Conservation (phyloP, 2,797 vertebrate genomes). For the Melanotaenia maccullochi region DNA sequence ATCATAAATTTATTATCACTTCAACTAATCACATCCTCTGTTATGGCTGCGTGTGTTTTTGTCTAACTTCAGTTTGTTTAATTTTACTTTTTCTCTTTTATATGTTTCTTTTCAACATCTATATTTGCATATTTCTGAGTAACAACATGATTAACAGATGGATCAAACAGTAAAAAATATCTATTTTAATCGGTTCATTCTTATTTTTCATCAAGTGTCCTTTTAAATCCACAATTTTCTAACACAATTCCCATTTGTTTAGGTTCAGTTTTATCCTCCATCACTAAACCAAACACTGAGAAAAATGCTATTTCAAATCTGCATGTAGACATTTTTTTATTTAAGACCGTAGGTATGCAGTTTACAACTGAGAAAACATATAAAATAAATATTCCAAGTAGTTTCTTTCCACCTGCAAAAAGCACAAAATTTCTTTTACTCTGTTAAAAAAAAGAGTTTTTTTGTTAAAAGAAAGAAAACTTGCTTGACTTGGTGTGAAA, state of each 20-base stretch:
- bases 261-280: conserved; percentile 10
- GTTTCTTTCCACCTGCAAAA: not conserved
- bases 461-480: conserved; percentile 6
- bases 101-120: conserved; percentile 34
- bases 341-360: not conserved
- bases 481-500: not conserved
- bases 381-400: not conserved
- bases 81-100: conserved; percentile 13
- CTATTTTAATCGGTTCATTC: not conserved
- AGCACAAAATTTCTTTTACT: not conserved
- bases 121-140: conserved; percentile 39
- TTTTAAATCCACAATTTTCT: not conserved
- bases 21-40: conserved; percentile 45
- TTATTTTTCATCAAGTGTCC: not conserved
- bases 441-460: not conserved
- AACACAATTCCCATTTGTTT: conserved; percentile 10
- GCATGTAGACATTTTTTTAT: not conserved
- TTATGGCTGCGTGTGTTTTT: conserved; percentile 43
- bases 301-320: not conserved
- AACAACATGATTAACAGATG: not conserved
- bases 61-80: conserved; percentile 28
- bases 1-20: conserved; percentile 60
- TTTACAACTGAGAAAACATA: not conserved
- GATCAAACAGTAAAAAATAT: not conserved
- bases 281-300: conserved; percentile 21